These are phyloP conservation scores for Spinibarbus caldwelli DNA, from an alignment of 2,797 vertebrate genomes.

Conservation along the genomic window DNA sequence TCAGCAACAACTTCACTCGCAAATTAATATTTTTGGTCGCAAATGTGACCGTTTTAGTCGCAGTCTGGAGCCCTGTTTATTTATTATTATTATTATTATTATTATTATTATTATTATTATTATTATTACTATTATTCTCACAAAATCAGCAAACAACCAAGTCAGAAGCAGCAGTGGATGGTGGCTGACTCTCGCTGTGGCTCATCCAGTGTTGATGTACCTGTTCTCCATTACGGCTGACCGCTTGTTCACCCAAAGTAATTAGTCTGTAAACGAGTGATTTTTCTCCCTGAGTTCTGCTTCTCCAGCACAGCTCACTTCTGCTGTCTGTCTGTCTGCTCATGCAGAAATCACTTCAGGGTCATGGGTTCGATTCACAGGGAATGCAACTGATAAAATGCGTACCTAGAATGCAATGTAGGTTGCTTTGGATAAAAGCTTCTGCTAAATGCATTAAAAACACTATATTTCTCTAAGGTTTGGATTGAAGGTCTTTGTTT, in stretches of 20 bases:
- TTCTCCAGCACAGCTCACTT: not conserved
- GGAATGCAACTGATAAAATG: not conserved
- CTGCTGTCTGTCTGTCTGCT: not conserved
- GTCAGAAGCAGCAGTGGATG: too few species aligned
- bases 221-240: not conserved
- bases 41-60: too few species aligned
- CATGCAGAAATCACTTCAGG: not conserved
- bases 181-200: too few species aligned
- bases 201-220: not conserved
- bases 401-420: not conserved
- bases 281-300: not conserved
- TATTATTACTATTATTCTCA: too few species aligned
- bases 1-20: too few species aligned
- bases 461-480: not conserved
- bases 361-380: not conserved
- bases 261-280: not conserved
- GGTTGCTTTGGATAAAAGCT: not conserved
- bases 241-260: not conserved
- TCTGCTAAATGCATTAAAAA: constrained; percentile 4
- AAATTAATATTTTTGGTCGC: too few species aligned
- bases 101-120: too few species aligned
- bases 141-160: too few species aligned
- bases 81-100: too few species aligned
- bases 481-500: not conserved
- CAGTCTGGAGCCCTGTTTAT: too few species aligned